Evolutionary conservation across 1,140 invertebrate species (phyloP), one percentile per base, ranked within the genome.

Genomic region (Cydia amplana): DNA sequence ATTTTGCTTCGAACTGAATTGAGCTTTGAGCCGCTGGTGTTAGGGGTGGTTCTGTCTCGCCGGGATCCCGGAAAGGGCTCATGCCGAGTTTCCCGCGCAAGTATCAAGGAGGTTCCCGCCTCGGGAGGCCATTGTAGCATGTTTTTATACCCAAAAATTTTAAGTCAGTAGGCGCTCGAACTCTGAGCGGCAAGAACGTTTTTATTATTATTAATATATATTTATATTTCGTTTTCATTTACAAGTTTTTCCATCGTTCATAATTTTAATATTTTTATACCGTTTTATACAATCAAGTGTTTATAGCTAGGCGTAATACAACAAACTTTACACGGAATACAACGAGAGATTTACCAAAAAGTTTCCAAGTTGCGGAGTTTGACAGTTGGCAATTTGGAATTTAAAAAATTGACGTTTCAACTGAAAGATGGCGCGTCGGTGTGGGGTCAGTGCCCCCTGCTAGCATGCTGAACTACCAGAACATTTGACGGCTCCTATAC

Each of bases 81-180:
- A 6, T 67, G 76, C 77, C 74, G 76, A 70, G 65, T 70, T 70
- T 18, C 43, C 28, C 25, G 60, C 46, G 77, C 80, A 83, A 90
- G 90, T 83, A 93, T 90, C 91, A 91, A 91, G 89, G 90, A 75
- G 70, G 78, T 25, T 77, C 84, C 74, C 40, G 86, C 90, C 87
- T 77, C 55, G 74, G 82, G 82, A 88, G 89, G 87, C 91, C 87
- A 91, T 93, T 91, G 91, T 93, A 93, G 91, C 91, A 90, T 93
- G 91, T 93, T 93, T 93, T 93, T 93, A 93, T 93, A 88, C 91
- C 91, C 91, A 93, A 93, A 93, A 93, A 93, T 93, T 93, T 93
- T 91, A 93, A 93, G 90, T 93, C 91, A 93, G 91, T 93, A 93
- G 90, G 89, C 91, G 91, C 91, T 91, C 91, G 90, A 85, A 91